Evolutionary conservation across 2,113 vertebrate species (phyloP), one percentile per base, ranked within the genome.

Genomic region (Cottus gobio): DNA sequence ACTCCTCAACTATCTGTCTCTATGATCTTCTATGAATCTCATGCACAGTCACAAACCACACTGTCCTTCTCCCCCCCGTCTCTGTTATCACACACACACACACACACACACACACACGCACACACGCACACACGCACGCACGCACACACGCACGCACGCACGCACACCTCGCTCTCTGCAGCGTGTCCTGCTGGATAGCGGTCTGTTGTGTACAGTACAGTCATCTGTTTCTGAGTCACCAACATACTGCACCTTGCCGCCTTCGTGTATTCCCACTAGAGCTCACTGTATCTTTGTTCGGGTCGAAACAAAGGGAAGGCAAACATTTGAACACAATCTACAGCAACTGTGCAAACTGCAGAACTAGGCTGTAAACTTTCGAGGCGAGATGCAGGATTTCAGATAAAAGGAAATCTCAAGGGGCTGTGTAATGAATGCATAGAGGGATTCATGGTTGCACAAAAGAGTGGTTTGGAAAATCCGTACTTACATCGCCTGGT

Each of bases 401-500:
- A 75, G 26, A 58, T 48, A 48, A 31, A 52, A 24, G 60, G 22
- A 75, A 65, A 76, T 13, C 58, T 39, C 1, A 34, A 60, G 30
- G 16, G 30, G 34, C 12, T 1, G 20, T 58, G 34, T 46, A 37
- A 73, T 66, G 39, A 83, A 89, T 65, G 31, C 36, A 68, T 30
- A 57, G 57, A 88, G 0, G 24, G 61, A 66, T 50, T 64, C 39
- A 37, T 4, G n/a, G 61, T 62, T 72, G 30, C 69, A 74, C 64
- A 60, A 77, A 79, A 71, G 52, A 64, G 79, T 2, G 62, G 60
- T 56, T 50, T 58, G 54, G 74, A 76, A 81, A 84, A 87, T 73
- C 76, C 22, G 85, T 72, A 89, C 95, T 95, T 90, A 99, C 97
- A 50, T 97, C 95, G 61, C 96, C 95, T 22, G 96, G 94, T 4